These are phyloP conservation scores for Arenaria interpres DNA, from an alignment of 2,113 vertebrate species.

Conservation along the genomic window DNA sequence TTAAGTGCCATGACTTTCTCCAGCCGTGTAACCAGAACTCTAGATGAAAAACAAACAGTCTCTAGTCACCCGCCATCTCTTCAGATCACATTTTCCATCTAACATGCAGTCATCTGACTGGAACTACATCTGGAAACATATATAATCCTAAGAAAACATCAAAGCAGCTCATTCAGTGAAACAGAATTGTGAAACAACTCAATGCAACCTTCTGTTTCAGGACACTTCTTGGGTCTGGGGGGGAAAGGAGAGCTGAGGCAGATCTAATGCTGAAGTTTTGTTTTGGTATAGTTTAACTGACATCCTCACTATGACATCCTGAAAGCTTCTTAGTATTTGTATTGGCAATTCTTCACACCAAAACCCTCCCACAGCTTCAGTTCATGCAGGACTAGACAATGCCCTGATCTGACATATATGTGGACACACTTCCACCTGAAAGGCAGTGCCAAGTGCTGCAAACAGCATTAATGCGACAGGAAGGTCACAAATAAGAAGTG, in stretches of 20 bases:
- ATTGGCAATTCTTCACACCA: background rate
- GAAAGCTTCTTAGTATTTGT: background rate
- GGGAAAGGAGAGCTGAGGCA: background rate
- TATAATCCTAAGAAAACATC: background rate
- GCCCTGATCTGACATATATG: background rate
- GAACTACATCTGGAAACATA: background rate
- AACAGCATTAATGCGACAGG: background rate
- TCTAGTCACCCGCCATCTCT: background rate
- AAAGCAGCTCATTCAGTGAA: background rate
- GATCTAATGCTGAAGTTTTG: background rate
- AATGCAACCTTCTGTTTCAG: background rate
- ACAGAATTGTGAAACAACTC: background rate
- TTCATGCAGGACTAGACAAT: background rate
- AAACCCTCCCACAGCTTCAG: background rate
- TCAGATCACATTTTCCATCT: background rate
- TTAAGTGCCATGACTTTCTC: background rate
- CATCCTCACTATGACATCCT: background rate
- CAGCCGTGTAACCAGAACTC: background rate
- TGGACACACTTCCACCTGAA: no score
- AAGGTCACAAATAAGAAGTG: background rate
- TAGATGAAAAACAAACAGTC: background rate
- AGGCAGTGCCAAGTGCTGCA: background rate
- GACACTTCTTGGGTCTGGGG: background rate
- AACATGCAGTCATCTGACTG: background rate
- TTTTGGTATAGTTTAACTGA: background rate